Percentiles rank a stretch among this genome's conserved stretches.
phyloP scores from a whole-genome alignment of 2,888 invertebrate species.

The Zhuqinia jingwanae region DNA sequence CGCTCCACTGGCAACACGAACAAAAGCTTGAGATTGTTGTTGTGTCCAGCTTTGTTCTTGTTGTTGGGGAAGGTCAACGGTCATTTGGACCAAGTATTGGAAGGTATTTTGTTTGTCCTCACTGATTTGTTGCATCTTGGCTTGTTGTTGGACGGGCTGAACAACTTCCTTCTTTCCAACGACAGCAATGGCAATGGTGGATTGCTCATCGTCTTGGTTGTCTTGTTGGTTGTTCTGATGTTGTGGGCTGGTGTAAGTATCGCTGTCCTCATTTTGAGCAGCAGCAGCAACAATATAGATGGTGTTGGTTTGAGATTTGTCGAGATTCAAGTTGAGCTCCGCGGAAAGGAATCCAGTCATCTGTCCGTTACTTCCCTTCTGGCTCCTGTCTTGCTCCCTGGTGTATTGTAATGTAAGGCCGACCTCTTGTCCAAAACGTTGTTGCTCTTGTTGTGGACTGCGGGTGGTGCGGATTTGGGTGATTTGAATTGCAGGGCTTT shows the following conservation, averaged over 20 bases:
- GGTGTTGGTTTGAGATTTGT: slow-evolving; percentile 60
- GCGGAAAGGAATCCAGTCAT: slow-evolving; percentile 10
- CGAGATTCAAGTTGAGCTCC: slow-evolving; percentile 45
- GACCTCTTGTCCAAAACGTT: slow-evolving; percentile 41
- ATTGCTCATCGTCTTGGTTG: background rate
- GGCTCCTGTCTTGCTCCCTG: slow-evolving; percentile 52
- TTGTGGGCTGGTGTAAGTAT: background rate
- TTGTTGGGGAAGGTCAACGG: background rate
- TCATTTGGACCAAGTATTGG: slow-evolving; percentile 48
- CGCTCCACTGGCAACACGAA: slow-evolving; percentile 46
- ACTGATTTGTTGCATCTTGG: slow-evolving; percentile 49
- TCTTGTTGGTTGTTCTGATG: background rate
- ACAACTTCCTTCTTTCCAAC: slow-evolving; percentile 47
- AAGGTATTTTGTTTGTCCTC: slow-evolving; percentile 58
- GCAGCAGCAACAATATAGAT: slow-evolving; percentile 41
- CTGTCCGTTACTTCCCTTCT: slow-evolving; percentile 14
- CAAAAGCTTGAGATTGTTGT: slow-evolving; percentile 39
- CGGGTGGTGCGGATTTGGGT: slow-evolving; percentile 38
- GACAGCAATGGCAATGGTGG: slow-evolving; percentile 37
- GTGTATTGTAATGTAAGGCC: slow-evolving; percentile 44
- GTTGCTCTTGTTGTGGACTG: slow-evolving; percentile 43
- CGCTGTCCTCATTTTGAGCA: slow-evolving; percentile 24
- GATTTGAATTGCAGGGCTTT: slow-evolving; percentile 34
- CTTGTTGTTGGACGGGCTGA: slow-evolving; percentile 30
- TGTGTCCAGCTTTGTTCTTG: background rate